Evolutionary conservation across 2,888 invertebrate genomes (phyloP), one percentile per base, ranked within the genome.

Genomic region (Machimus rusticus): DNA sequence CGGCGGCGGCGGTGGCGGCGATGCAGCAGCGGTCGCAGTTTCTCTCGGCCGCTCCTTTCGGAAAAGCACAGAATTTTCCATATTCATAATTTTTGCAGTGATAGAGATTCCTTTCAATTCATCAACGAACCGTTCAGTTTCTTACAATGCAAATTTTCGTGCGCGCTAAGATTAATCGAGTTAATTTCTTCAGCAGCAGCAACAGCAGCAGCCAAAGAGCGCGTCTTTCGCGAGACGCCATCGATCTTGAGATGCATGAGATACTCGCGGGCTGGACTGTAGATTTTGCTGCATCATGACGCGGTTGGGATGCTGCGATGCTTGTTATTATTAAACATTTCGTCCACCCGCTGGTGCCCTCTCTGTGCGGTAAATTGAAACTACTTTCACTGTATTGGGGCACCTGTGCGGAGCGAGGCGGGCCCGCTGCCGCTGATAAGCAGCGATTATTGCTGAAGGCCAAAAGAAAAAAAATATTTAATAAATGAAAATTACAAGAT

Each of bases 261-360:
- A 39, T 77, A 77, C 77, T 31, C 28, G 37, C 77, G 43, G 46
- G 19, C 4, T n/a, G 51, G 5, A n/a, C 51, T 51, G 51, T n/a
- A 5, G n/a, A 51, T 51, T 51, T 46, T 37, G 8, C 77, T 37
- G 77, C 37, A 77, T 39, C 16, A 34, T 31, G 5, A 39, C 6
- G 51, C n/a, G 37, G 34, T 31, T 16, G 8, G 5, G 37, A 37
- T 14, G 19, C 31, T 37, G 16, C 2, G 16, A 19, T 37, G 77
- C 77, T 46, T 77, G 77, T 77, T 43, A 78, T 77, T 43, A 78
- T 78, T 78, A 78, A 78, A 78, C 6, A 23, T 43, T 78, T 78
- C 39, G 23, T 23, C 78, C 78, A 39, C 39, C 78, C 12, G 39
- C 43, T 78, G 78, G 23, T 43, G 66, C 28, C 28, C 55, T 34